Conservation (phyloP, 2,888 invertebrate species). For the Cryptophagus acutangulus region DNA sequence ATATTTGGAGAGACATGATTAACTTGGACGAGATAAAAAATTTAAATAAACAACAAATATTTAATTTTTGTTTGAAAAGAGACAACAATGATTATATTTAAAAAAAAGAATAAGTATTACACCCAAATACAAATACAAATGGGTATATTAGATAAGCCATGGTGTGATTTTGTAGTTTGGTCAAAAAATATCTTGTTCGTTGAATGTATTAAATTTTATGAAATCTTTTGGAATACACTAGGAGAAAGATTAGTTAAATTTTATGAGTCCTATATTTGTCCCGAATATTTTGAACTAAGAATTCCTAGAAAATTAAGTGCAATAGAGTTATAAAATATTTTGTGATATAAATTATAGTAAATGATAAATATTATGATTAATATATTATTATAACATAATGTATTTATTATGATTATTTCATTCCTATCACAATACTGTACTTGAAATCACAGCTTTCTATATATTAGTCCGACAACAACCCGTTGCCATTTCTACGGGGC, state of each 20-base stretch:
- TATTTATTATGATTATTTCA: too few species aligned
- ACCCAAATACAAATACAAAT: slow-evolving; percentile 10
- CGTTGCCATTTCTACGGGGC: too few species aligned
- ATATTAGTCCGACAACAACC: too few species aligned
- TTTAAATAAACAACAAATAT: too few species aligned
- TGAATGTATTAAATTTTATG: slow-evolving; percentile 11
- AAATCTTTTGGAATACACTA: slow-evolving; percentile 9
- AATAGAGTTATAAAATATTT: background rate
- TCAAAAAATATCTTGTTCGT: slow-evolving; percentile 7
- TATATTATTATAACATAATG: too few species aligned
- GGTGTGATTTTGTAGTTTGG: slow-evolving; percentile 14
- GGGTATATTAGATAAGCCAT: slow-evolving; percentile 4
- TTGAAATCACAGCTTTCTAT: too few species aligned
- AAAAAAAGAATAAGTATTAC: slow-evolving; percentile 9
- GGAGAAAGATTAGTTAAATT: slow-evolving; percentile 2
- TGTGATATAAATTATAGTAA: too few species aligned
- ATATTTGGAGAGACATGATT: slow-evolving; percentile 7
- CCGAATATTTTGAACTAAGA: slow-evolving; percentile 15
- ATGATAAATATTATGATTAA: too few species aligned
- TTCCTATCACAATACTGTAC: too few species aligned
- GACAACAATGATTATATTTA: slow-evolving; percentile 4
- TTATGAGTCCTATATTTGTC: slow-evolving; percentile 3
- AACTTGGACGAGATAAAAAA: too few species aligned
- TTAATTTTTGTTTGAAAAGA: background rate
- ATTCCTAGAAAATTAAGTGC: slow-evolving; percentile 10